Percentiles rank a stretch among this genome's conserved stretches.
Conservation (phyloP, 2,113 vertebrate species). For the Ahaetulla prasina region DNA sequence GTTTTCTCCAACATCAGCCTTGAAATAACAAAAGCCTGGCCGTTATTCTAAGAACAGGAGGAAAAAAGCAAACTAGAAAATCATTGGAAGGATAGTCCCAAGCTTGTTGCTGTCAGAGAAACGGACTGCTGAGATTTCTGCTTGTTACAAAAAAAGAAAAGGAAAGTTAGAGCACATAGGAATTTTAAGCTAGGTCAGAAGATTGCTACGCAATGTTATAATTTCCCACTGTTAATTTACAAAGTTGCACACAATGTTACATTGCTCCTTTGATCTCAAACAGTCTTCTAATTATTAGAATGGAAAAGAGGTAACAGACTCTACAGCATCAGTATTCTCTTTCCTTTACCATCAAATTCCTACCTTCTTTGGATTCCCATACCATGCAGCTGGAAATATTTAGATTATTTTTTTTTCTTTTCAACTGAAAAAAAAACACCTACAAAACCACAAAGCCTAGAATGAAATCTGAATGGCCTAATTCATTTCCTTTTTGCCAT, state of each 20-base stretch:
- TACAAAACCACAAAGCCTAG: not conserved
- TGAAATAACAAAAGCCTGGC: not conserved
- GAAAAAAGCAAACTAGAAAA: not conserved
- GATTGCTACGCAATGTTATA: not conserved
- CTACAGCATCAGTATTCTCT: not conserved
- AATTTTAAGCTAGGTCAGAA: not conserved
- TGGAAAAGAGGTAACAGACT: not conserved
- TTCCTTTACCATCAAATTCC: not conserved
- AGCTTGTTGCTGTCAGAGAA: not conserved
- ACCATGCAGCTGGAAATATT: not conserved
- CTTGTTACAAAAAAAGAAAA: not conserved
- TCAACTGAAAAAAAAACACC: not conserved
- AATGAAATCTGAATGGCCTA: not conserved
- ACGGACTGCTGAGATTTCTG: not conserved
- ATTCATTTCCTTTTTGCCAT: constrained; percentile 4
- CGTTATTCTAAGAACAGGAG: not conserved
- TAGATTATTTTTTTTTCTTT: not conserved
- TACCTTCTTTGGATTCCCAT: not conserved
- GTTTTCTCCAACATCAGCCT: accelerated
- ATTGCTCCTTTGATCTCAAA: not conserved
- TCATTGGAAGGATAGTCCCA: not conserved
- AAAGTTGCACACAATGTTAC: not conserved
- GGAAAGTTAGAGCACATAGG: not conserved
- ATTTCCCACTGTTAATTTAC: not conserved
- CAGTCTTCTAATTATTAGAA: not conserved